phyloP scores from a whole-genome alignment of 2,888 invertebrate genomes.

The Cephonodes hylas region DNA sequence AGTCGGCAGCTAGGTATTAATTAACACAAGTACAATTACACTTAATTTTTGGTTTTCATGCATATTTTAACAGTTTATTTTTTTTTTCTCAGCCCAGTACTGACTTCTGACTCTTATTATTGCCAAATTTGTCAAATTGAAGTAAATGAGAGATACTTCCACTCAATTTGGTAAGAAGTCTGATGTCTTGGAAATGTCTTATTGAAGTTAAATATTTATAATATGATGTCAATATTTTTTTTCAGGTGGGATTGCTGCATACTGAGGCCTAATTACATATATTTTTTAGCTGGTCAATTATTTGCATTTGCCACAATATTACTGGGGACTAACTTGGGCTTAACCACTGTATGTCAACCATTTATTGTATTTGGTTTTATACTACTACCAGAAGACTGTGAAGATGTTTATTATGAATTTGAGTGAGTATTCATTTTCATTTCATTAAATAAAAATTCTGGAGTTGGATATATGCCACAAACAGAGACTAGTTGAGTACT shows the following conservation, averaged over 20 bases:
- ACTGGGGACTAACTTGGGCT: constrained; percentile 89
- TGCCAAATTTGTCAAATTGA: constrained; percentile 92
- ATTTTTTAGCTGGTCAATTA: constrained; percentile 85
- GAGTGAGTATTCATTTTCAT: constrained; percentile 78
- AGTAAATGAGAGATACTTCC: constrained; percentile 88
- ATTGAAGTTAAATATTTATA: not conserved
- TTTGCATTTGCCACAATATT: constrained; percentile 84
- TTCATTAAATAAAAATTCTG: not conserved
- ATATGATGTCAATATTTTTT: constrained; percentile 22
- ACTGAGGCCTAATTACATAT: constrained; percentile 88
- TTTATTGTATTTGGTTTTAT: constrained; percentile 84
- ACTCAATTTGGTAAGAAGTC: constrained; percentile 86
- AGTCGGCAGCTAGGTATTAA: too few species aligned
- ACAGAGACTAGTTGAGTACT: too few species aligned
- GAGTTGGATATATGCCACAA: too few species aligned
- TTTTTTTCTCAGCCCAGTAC: constrained; percentile 62
- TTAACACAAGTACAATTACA: too few species aligned
- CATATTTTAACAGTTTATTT: not conserved
- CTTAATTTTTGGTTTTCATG: too few species aligned
- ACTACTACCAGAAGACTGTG: constrained; percentile 91
- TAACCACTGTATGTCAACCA: constrained; percentile 94
- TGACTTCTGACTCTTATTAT: constrained; percentile 87
- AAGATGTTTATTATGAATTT: constrained; percentile 89
- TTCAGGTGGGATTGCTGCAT: constrained; percentile 92
- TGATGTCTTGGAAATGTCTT: not conserved